Evolutionary conservation across 2,113 vertebrate genomes (phyloP), one percentile per base, ranked within the genome.

Genomic region (Petroica traversi): DNA sequence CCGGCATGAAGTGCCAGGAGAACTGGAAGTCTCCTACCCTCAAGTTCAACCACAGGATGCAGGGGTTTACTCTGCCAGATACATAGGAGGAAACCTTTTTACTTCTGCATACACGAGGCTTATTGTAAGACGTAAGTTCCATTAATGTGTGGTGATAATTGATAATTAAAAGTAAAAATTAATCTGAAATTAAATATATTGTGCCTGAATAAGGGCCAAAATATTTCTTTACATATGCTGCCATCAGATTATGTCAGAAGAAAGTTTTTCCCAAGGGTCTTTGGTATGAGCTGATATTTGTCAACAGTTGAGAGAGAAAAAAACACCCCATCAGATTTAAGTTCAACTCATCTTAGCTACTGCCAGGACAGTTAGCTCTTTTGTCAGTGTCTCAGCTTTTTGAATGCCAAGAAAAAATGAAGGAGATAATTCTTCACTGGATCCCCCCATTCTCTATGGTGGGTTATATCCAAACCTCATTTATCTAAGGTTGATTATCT

Each of bases 41-140:
- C 93, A 92, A 3, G 98, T 97, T 66, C 95, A 97, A 13, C 94
- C 94, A 15, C 97, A 98, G 5, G 98, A 99, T 10, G 98, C 98
- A 58, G 98, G 98, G 3, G 98, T 99, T 84, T 99, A 99, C 81
- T 98, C 98, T 28, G 98, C 98, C 81, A 98, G 97, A 95, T 99
- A 98, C 41, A 99, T 99, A 88, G 98, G 98, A 97, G 98, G 98
- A 95, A 98, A 97, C 64, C 93, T 92, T 71, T 97, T 98, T 51
- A 98, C 98, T 59, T 98, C 98, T 17, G 98, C 98, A 87, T 98
- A 99, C 89, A 99, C 98, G 19, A 98, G 98, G 95, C 98, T 99
- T 89, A 99, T 99, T 81, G 98, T 99, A 89, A 98, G 98, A 97
- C 98, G 99, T 99, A 98, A 98, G 99, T 92, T 63, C 45, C 85